Conservation (phyloP, 2,113 vertebrate genomes). For the Danionella cerebrum region DNA sequence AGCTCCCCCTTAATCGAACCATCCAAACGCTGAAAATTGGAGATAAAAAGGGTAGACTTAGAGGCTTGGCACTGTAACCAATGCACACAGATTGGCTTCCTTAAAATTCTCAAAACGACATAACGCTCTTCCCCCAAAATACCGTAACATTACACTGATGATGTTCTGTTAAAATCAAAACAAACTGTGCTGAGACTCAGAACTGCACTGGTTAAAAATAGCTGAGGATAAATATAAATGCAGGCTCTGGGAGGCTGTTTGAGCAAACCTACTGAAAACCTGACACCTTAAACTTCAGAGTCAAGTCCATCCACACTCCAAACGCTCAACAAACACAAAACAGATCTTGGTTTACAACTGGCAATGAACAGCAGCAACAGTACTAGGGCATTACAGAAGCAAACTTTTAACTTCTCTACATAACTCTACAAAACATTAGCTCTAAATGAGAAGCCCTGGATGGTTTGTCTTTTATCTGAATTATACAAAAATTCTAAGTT, state of each 20-base stretch:
- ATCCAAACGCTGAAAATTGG: constrained; percentile 79
- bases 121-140: too few species aligned
- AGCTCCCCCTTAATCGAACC: constrained; percentile 98
- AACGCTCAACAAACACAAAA: background rate
- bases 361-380: background rate
- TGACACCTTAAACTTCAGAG: constrained; percentile 32
- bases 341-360: background rate
- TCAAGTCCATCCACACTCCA: constrained; percentile 8
- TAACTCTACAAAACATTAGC: too few species aligned
- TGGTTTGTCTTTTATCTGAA: too few species aligned
- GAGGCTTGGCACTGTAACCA: constrained; percentile 22
- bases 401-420: background rate
- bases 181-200: background rate
- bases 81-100: background rate
- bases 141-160: background rate
- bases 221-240: constrained; percentile 77
- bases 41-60: constrained; percentile 19
- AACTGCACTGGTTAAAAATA: constrained; percentile 58
- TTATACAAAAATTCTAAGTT: too few species aligned
- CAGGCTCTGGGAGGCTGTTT: constrained; percentile 48
- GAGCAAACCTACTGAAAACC: constrained; percentile 41
- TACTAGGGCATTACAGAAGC: background rate
- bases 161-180: background rate
- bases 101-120: too few species aligned
- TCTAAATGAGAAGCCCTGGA: too few species aligned